Percentiles rank a stretch among this genome's conserved stretches.
phyloP scores from a whole-genome alignment of 2,113 vertebrate species.

The Lepus americanus region DNA sequence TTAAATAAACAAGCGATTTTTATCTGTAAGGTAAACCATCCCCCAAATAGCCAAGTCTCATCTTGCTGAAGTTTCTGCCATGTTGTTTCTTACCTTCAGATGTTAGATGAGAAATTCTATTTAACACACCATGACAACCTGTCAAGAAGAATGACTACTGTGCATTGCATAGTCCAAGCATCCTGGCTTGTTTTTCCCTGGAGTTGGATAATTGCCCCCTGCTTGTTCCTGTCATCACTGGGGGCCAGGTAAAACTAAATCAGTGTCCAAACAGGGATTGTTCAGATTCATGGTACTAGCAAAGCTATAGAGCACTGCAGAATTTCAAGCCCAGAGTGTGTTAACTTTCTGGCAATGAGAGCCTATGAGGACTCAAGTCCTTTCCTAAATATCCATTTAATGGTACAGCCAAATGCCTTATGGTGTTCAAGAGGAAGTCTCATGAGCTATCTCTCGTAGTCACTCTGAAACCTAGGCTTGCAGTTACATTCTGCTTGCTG shows the following conservation, averaged over 20 bases:
- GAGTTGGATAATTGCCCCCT: constrained; percentile 60
- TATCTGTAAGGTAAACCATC: constrained; percentile 69
- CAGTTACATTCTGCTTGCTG: constrained; percentile 69
- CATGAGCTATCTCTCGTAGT: neutral
- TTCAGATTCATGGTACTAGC: neutral
- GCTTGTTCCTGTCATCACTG: neutral
- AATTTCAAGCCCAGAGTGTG: neutral
- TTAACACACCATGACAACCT: constrained; percentile 73
- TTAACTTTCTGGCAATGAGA: neutral
- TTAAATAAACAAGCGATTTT: constrained; percentile 71
- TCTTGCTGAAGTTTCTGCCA: constrained; percentile 53
- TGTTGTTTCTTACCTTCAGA: constrained; percentile 61
- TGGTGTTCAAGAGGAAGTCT: constrained; percentile 30
- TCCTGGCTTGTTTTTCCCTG: constrained; percentile 61
- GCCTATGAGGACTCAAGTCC: neutral
- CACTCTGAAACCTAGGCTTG: neutral
- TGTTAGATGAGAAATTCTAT: constrained; percentile 72
- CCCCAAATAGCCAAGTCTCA: constrained; percentile 48
- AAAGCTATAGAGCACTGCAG: neutral
- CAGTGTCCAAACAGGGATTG: neutral
- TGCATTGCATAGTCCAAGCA: constrained; percentile 41
- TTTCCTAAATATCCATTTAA: constrained; percentile 56
- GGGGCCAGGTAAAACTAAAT: constrained; percentile 54
- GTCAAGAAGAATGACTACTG: constrained; percentile 72
- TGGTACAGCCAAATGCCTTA: neutral